phyloP scores from a whole-genome alignment of 2,888 invertebrate genomes.

The Euphydryas editha region DNA sequence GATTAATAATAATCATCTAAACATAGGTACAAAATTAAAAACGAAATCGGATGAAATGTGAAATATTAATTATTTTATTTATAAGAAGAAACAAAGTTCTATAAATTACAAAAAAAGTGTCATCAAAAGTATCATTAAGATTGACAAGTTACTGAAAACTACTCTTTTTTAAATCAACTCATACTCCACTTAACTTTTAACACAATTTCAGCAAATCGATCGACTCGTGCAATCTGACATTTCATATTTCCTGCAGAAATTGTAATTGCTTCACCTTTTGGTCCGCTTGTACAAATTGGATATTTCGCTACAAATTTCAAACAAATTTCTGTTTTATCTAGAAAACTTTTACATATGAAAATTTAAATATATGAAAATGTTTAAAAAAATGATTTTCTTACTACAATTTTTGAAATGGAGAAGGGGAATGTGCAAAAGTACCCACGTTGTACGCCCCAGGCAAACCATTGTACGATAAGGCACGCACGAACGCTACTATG shows the following conservation, averaged over 20 bases:
- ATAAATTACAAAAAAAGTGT: too few relatives aligned
- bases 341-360: neutral
- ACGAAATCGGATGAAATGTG: too few relatives aligned
- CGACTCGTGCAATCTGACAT: constrained; percentile 45
- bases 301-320: constrained; percentile 21
- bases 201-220: constrained; percentile 39
- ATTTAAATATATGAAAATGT: neutral
- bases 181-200: constrained; percentile 18
- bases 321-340: neutral
- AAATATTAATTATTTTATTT: neutral
- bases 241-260: constrained; percentile 55
- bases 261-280: constrained; percentile 52
- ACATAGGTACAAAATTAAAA: too few relatives aligned
- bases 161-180: neutral
- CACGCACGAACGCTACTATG: constrained; percentile 70
- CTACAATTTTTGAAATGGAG: constrained; percentile 9
- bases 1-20: too few relatives aligned
- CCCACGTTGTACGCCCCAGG: constrained; percentile 21
- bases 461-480: constrained; percentile 63
- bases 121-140: neutral
- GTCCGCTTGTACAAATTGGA: constrained; percentile 47
- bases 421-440: constrained; percentile 33
- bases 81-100: too few relatives aligned
- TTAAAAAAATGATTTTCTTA: constrained; percentile 15
- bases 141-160: neutral